Conservation (phyloP, 1,140 invertebrate species). For the Zaprionus nigranus region DNA sequence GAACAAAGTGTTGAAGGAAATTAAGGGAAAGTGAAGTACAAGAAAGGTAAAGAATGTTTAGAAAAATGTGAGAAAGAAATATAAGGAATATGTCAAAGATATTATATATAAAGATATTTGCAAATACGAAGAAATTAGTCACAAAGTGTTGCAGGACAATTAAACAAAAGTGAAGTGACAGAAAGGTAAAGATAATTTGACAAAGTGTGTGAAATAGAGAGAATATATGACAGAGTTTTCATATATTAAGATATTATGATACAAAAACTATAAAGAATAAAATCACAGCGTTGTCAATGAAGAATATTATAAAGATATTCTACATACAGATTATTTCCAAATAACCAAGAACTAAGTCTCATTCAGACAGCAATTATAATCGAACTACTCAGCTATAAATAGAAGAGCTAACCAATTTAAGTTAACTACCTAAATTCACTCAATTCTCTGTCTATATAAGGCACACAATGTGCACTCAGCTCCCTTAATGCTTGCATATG, state of each 20-base stretch:
- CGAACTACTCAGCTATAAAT: background rate
- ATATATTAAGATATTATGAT: too few relatives aligned
- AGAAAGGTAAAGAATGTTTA: constrained; percentile 34
- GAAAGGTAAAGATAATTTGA: too few relatives aligned
- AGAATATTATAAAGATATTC: too few relatives aligned
- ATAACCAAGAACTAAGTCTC: too few relatives aligned
- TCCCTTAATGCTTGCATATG: background rate
- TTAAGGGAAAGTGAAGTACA: background rate
- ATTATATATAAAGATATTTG: background rate
- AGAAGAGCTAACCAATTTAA: background rate
- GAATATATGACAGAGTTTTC: too few relatives aligned
- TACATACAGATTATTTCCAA: too few relatives aligned
- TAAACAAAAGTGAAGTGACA: too few relatives aligned
- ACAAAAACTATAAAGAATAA: too few relatives aligned
- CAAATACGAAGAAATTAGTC: background rate
- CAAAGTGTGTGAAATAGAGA: too few relatives aligned
- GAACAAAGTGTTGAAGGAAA: constrained; percentile 61
- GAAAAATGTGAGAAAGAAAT: background rate
- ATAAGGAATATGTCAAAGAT: background rate
- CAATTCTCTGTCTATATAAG: background rate
- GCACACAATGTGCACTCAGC: background rate
- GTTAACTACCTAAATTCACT: background rate
- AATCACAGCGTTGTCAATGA: too few relatives aligned
- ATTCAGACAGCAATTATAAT: background rate
- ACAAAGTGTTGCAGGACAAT: too few relatives aligned